These are phyloP conservation scores for Lasiurus cinereus DNA, from an alignment of 2,113 vertebrate species.

Conservation along the genomic window DNA sequence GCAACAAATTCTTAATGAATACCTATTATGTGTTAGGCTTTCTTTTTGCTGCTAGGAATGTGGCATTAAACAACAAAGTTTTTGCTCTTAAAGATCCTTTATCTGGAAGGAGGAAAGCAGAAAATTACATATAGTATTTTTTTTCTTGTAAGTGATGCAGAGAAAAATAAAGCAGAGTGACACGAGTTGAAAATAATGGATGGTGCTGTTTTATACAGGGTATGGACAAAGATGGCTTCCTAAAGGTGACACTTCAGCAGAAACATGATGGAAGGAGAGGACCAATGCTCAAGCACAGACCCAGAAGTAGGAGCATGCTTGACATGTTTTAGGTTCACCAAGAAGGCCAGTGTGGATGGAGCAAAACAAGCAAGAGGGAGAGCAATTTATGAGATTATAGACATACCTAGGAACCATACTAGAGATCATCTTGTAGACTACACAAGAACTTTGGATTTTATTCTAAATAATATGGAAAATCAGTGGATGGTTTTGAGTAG, in stretches of 20 bases:
- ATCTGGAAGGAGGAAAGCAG: background rate
- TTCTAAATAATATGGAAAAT: background rate
- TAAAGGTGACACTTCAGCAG: background rate
- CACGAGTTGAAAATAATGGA: background rate
- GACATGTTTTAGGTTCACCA: background rate
- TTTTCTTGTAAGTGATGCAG: background rate
- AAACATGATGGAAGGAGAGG: background rate
- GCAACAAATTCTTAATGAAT: background rate
- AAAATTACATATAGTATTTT: background rate
- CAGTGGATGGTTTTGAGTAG: background rate
- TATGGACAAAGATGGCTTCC: background rate
- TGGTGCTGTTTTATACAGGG: background rate
- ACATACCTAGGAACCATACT: background rate
- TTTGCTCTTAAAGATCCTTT: slow-evolving; percentile 11
- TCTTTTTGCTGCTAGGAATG: background rate
- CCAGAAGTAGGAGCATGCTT: background rate
- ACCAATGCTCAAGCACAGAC: background rate
- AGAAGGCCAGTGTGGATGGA: background rate
- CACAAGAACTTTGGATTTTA: background rate
- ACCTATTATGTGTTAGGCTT: background rate
- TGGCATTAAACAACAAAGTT: background rate
- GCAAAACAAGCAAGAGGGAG: background rate
- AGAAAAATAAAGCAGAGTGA: slow-evolving; percentile 35
- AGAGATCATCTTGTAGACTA: background rate
- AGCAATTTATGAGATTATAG: background rate